Base-by-base conservation (phyloP, 2,797 vertebrate species). In the Betta splendens region DNA sequence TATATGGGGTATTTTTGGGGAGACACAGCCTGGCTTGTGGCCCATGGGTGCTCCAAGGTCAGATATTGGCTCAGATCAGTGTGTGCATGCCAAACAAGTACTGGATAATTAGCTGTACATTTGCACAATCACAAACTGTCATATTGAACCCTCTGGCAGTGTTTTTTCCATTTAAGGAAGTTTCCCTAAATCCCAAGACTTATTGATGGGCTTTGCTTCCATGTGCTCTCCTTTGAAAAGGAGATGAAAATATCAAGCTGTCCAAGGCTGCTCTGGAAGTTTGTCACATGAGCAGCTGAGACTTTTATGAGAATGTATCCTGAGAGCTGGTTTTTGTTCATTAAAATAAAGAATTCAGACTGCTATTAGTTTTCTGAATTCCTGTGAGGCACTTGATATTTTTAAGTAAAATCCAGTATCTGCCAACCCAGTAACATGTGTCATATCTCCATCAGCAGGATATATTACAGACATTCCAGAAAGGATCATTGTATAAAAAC, bases 391-490 rank as follows among this genome's bases (percentile, higher is more conserved):
- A 77, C 47, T 23, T 36, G 71, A 78, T 72, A 69, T 69, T 58
- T 56, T 48, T 17, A 38, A 3, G 18, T 7, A 2, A 20, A 26
- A 5, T 45, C 45, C 51, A 28, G 52, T 3, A 13, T 68, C 50
- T 72, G 68, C 66, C 77, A 74, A 42, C 60, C 32, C 11, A 42
- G 65, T 44, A 68, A 72, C 58, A 40, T 59, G 40, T 66, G 51
- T 77, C 72, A 71, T 50, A 63, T 63, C 64, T 75, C 78, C 79
- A 82, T 89, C 82, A 84, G 69, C 67, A 61, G 69, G 69, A 73
- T 67, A 68, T 86, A 88, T 86, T 81, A 80, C 84, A 78, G 69
- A 78, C 85, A 91, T 90, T 87, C 87, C 90, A 89, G 87, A 89
- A 84, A 51, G 87, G 88, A 89, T 90, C 62, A 72, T 50, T 52